phyloP scores from a whole-genome alignment of 1,140 invertebrate species.

The Drosophila ercepeae region DNA sequence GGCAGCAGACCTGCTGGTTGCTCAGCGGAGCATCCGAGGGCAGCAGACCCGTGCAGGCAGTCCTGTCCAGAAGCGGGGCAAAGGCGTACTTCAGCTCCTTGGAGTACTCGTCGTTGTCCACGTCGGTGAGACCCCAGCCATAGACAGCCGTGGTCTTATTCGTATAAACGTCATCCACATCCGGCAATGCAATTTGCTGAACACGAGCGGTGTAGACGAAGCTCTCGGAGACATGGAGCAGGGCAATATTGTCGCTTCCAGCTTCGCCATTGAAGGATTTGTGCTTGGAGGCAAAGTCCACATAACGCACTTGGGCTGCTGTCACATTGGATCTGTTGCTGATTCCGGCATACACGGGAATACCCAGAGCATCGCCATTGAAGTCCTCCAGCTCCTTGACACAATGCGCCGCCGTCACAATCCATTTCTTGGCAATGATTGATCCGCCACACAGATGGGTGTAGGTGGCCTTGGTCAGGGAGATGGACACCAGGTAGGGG shows the following conservation, averaged over 20 bases:
- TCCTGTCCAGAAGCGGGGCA: constrained; percentile 51
- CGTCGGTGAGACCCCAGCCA: constrained; percentile 84
- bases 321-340: constrained; percentile 58
- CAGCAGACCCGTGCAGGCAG: constrained; percentile 48
- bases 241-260: constrained; percentile 75
- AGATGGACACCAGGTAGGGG: constrained; percentile 86
- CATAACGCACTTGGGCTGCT: constrained; percentile 62
- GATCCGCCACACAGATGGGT: constrained; percentile 87
- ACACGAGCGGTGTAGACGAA: constrained; percentile 66
- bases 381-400: constrained; percentile 40
- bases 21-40: constrained; percentile 64
- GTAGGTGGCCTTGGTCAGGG: constrained; percentile 84
- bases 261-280: constrained; percentile 60
- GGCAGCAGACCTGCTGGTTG: constrained; percentile 86
- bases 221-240: constrained; percentile 61
- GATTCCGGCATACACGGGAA: constrained; percentile 65
- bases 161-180: constrained; percentile 50
- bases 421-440: constrained; percentile 86
- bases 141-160: constrained; percentile 66
- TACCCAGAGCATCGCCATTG: constrained; percentile 49
- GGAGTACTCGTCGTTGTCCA: constrained; percentile 66
- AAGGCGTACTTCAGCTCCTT: constrained; percentile 78
- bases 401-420: constrained; percentile 86
- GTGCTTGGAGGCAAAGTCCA: constrained; percentile 68
- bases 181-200: constrained; percentile 61